Conservation (phyloP, 2,113 vertebrate species). For the Scophthalmus maximus region DNA sequence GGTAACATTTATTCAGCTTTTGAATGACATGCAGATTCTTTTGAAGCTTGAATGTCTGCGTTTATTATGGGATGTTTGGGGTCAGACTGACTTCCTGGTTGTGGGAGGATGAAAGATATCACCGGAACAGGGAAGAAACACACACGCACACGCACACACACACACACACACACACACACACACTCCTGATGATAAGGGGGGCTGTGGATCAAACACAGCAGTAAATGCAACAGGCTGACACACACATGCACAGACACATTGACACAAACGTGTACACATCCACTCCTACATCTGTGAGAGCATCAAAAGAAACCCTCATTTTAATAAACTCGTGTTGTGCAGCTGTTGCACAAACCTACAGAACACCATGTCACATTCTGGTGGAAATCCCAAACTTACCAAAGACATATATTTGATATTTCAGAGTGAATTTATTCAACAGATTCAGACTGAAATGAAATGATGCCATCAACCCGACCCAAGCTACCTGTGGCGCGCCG, state of each 20-base stretch:
- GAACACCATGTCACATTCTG: too few species aligned
- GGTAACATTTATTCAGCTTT: slow-evolving; percentile 7
- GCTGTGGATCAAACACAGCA: slow-evolving; percentile 1
- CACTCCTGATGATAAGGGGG: slow-evolving; percentile 3
- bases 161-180: not conserved
- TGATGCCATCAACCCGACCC: not conserved
- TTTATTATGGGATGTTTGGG: slow-evolving; percentile 54
- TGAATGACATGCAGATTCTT: slow-evolving; percentile 30
- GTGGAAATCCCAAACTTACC: not conserved
- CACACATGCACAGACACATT: not conserved
- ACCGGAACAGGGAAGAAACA: slow-evolving; percentile 5
- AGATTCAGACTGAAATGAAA: too few species aligned
- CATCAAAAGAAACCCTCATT: too few species aligned
- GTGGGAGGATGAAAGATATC: slow-evolving; percentile 47
- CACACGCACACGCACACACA: not conserved
- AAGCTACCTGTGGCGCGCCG: slow-evolving; percentile 29
- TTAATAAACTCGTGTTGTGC: too few species aligned
- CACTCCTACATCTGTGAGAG: too few species aligned
- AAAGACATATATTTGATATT: too few species aligned
- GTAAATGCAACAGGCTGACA: not conserved
- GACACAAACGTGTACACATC: too few species aligned
- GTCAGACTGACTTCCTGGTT: slow-evolving; percentile 64
- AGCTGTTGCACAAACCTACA: too few species aligned
- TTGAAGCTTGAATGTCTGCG: slow-evolving; percentile 50
- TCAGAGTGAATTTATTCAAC: too few species aligned